These are phyloP conservation scores for Danio tinwini DNA, from an alignment of 2,797 vertebrate genomes.

Conservation along the genomic window DNA sequence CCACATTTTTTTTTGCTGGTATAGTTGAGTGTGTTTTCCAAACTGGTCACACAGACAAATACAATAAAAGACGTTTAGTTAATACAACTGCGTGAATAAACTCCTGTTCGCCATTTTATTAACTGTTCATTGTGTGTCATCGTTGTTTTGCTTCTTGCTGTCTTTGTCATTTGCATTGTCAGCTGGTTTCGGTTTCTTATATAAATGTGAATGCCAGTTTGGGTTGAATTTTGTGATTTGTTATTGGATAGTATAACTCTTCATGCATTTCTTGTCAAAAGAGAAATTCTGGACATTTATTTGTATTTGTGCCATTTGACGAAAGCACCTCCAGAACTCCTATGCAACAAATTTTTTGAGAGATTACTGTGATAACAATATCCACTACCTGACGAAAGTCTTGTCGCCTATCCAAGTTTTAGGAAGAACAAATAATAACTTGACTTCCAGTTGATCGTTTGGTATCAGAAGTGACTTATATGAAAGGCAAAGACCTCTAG, in stretches of 20 bases:
- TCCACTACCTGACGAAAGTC: too few relatives aligned
- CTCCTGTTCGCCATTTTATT: background rate
- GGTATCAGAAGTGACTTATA: too few relatives aligned
- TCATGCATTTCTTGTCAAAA: constrained; percentile 4
- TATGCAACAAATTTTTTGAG: background rate
- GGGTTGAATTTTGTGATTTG: constrained; percentile 51
- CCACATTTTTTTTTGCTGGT: background rate
- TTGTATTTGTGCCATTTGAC: background rate
- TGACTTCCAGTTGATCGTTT: too few relatives aligned
- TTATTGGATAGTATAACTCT: background rate
- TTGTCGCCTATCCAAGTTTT: too few relatives aligned
- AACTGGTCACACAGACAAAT: constrained; percentile 9
- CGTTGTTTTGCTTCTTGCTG: constrained; percentile 27
- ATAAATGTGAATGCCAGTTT: constrained; percentile 56
- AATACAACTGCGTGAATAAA: constrained; percentile 25
- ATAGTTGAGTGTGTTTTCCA: background rate
- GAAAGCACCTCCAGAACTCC: background rate
- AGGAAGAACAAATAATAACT: too few relatives aligned
- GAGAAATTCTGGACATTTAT: background rate
- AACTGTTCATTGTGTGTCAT: background rate
- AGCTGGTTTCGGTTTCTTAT: constrained; percentile 46
- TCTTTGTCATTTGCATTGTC: constrained; percentile 31
- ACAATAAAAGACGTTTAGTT: constrained; percentile 23
- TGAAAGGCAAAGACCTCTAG: too few relatives aligned
- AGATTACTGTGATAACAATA: background rate